A percentile compares a stretch with the other conserved stretches of the same genome.
phyloP scores from a whole-genome alignment of 2,797 vertebrate genomes.

The Octomys mimax region DNA sequence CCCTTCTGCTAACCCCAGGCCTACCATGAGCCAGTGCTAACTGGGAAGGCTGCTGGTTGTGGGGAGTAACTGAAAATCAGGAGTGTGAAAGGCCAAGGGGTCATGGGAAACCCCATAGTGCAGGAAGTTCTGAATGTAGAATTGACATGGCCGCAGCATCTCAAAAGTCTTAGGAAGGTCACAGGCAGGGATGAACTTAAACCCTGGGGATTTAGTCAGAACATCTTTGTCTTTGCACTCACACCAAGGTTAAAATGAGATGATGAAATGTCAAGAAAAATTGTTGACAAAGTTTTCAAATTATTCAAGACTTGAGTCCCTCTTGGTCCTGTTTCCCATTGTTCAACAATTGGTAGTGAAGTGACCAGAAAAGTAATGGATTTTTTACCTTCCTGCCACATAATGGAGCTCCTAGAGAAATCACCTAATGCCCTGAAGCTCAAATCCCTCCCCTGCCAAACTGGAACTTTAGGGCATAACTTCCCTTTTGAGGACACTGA shows the following conservation, averaged over 20 bases:
- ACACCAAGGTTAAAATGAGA: neutral
- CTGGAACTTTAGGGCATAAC: neutral
- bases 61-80: neutral
- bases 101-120: neutral
- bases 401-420: neutral
- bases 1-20: neutral
- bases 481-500: neutral
- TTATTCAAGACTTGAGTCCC: neutral
- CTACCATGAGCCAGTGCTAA: too few relatives aligned
- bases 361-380: neutral
- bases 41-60: neutral
- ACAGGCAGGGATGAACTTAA: neutral
- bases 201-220: neutral
- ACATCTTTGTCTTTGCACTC: neutral
- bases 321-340: neutral
- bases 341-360: neutral
- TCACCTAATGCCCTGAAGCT: neutral
- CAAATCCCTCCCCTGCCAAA: neutral
- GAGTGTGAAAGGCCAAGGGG: neutral
- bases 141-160: fast-evolving
- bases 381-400: neutral
- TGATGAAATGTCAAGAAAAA: neutral
- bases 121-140: neutral
- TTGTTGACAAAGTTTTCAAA: neutral
- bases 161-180: neutral